A percentile compares a stretch with the other conserved stretches of the same genome.
Evolutionary conservation across 2,797 vertebrate species (phyloP).

Genomic region (Picus viridis): DNA sequence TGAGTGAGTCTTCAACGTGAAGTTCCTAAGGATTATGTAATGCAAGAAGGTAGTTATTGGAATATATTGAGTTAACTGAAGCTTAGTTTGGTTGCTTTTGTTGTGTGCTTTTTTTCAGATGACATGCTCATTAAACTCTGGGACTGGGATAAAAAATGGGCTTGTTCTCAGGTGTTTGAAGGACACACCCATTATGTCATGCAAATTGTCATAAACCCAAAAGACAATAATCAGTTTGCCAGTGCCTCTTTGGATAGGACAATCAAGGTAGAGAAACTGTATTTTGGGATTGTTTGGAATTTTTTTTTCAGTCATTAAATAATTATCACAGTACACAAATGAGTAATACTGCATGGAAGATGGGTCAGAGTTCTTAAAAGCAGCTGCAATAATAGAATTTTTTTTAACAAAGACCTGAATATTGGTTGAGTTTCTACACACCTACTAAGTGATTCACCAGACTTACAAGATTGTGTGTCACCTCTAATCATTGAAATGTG

Average conservation of each 20-base stretch:
- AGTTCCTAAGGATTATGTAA: neutral
- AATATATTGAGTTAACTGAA: neutral
- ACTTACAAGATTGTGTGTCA: neutral
- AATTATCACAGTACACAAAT: neutral
- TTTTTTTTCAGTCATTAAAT: neutral
- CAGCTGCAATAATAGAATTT: neutral
- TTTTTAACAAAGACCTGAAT: neutral
- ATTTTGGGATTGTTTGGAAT: neutral
- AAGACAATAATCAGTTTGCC: conserved; percentile 99
- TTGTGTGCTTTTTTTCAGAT: conserved; percentile 79
- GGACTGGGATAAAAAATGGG: conserved; percentile 99
- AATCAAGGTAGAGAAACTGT: conserved; percentile 86
- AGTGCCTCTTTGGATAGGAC: conserved; percentile 96
- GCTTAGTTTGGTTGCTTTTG: neutral
- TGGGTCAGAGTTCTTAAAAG: neutral
- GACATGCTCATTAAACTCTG: conserved; percentile 99
- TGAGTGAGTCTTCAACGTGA: neutral
- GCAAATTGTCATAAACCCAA: conserved; percentile 99
- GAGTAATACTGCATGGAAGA: neutral
- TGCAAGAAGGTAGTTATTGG: neutral
- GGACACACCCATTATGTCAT: conserved; percentile 98
- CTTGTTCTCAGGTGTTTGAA: conserved; percentile 98
- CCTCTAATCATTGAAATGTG: neutral
- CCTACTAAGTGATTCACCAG: neutral
- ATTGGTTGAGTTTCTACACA: neutral